These are phyloP conservation scores for Xylota sylvarum DNA, from an alignment of 2,888 invertebrate genomes.

Conservation along the genomic window DNA sequence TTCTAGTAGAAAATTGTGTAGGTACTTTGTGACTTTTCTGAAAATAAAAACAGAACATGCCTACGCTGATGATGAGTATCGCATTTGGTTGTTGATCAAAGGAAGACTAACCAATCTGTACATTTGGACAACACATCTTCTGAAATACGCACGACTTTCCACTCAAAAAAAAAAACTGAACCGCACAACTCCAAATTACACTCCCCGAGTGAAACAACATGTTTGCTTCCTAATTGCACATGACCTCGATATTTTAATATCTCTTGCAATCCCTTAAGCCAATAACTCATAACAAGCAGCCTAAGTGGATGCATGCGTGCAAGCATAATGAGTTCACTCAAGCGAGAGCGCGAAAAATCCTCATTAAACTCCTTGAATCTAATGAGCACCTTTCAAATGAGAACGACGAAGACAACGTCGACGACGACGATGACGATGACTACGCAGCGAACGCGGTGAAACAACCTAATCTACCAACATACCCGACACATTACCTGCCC, in stretches of 20 bases:
- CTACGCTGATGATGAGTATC: no score
- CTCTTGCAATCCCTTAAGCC: conserved; percentile 36
- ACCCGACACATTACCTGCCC: conserved; percentile 48
- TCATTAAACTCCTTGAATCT: conserved; percentile 71
- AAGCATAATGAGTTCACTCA: conserved; percentile 67
- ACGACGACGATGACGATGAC: no score
- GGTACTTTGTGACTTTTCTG: no score
- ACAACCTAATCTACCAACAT: conserved; percentile 65
- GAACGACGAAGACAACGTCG: conserved; percentile 6
- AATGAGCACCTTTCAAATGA: conserved; percentile 75
- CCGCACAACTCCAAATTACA: no score
- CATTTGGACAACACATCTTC: no score
- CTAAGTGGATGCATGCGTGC: conserved; percentile 72
- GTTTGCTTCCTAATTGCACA: conserved; percentile 29
- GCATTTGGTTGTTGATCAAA: no score
- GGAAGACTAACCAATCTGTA: no score
- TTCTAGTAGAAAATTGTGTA: no score
- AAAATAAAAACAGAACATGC: no score
- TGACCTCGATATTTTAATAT: conserved; percentile 46
- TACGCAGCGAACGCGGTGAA: conserved; percentile 20
- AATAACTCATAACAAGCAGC: conserved; percentile 73
- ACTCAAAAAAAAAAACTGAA: no score
- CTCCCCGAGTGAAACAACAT: not conserved
- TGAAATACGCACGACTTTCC: no score
- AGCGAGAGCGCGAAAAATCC: conserved; percentile 69